A percentile compares a stretch with the other conserved stretches of the same genome.
Evolutionary conservation across 2,888 invertebrate genomes (phyloP).

Genomic region (Rhamnusium bicolor): DNA sequence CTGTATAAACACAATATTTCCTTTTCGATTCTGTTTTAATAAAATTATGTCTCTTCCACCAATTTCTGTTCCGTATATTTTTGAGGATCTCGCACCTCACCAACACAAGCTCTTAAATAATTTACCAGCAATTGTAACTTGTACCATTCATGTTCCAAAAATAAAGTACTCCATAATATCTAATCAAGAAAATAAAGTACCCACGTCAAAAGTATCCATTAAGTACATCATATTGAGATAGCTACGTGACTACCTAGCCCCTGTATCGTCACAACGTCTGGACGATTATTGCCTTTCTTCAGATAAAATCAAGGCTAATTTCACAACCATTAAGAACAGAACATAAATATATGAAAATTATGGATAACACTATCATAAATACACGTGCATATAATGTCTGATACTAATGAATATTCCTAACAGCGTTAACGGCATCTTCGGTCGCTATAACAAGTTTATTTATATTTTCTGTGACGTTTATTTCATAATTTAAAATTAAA

Average conservation of each 20-base stretch:
- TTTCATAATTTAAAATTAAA: neutral
- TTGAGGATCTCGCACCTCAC: neutral
- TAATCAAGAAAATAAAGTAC: neutral
- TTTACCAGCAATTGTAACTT: neutral
- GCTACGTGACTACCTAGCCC: slow-evolving; percentile 22
- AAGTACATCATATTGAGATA: neutral
- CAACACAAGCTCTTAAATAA: neutral
- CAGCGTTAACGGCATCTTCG: neutral
- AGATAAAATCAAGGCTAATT: slow-evolving; percentile 14
- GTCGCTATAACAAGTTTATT: neutral
- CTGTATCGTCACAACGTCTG: slow-evolving; percentile 17
- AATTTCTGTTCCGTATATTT: too few species aligned
- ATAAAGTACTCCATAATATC: neutral
- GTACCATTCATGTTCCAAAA: neutral
- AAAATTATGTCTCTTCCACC: too few species aligned
- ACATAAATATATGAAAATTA: neutral
- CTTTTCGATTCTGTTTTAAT: too few species aligned
- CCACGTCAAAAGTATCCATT: neutral
- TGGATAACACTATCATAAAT: neutral
- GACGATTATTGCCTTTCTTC: slow-evolving; percentile 10
- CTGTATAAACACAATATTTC: too few species aligned
- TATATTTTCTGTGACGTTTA: neutral
- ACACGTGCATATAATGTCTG: neutral
- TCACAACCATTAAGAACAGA: slow-evolving; percentile 6
- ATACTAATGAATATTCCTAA: neutral